Percentiles rank a stretch among this genome's conserved stretches.
These are phyloP conservation scores for Myotis davidii DNA, from an alignment of 2,113 vertebrate species.

Conservation along the genomic window DNA sequence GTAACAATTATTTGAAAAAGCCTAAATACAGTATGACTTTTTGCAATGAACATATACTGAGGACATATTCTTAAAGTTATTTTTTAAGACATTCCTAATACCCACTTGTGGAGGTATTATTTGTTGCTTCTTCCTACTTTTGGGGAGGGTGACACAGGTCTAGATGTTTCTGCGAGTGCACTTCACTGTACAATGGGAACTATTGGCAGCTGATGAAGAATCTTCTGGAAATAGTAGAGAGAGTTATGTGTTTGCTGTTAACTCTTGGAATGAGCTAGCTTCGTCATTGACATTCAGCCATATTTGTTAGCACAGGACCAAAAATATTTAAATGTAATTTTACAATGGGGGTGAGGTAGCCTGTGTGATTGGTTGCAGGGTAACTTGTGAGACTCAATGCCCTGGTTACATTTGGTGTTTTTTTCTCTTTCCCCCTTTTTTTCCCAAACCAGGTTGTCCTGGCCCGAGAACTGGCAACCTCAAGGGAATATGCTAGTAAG, in stretches of 20 bases:
- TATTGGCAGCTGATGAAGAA: not conserved
- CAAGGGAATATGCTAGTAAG: constrained; percentile 99
- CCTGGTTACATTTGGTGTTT: constrained; percentile 55
- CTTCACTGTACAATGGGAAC: not conserved
- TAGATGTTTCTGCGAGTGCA: not conserved
- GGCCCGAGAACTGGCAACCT: constrained; percentile 94
- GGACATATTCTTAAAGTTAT: not conserved
- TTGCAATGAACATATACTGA: not conserved
- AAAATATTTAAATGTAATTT: not conserved
- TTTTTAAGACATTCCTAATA: not conserved
- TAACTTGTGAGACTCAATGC: not conserved
- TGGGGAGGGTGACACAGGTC: not conserved
- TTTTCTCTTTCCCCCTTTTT: constrained; percentile 26
- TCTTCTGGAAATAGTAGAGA: not conserved
- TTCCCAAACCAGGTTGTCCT: constrained; percentile 92
- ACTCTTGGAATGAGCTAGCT: not conserved
- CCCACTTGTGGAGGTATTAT: not conserved
- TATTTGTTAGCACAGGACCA: not conserved
- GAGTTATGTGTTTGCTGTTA: not conserved
- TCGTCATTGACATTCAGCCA: not conserved
- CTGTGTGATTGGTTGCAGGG: not conserved
- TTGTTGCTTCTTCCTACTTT: not conserved
- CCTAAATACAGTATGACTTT: not conserved
- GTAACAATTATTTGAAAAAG: not conserved
- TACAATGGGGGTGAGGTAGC: too few relatives aligned